Percentiles rank a stretch among this genome's conserved stretches.
phyloP scores from a whole-genome alignment of 2,113 vertebrate species.

The Laticauda colubrina region DNA sequence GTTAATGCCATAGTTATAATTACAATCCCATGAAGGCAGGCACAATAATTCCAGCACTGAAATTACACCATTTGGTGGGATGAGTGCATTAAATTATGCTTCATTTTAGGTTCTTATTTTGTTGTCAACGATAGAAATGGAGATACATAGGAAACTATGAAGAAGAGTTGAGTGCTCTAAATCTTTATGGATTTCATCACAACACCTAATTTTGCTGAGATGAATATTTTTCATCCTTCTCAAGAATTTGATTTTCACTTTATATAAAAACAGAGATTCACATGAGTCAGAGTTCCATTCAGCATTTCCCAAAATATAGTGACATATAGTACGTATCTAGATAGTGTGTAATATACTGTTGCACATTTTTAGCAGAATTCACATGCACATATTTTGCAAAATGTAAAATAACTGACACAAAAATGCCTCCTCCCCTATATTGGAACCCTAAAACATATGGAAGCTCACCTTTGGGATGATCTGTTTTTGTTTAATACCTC shows the following conservation, averaged over 20 bases:
- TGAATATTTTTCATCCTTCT: background rate
- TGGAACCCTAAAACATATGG: no score
- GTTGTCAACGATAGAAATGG: no score
- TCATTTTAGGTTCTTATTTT: background rate
- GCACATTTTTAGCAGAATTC: background rate
- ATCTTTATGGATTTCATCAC: background rate
- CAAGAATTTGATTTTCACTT: background rate
- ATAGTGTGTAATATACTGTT: background rate
- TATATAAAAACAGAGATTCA: background rate
- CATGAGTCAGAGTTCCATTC: no score
- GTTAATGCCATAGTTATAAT: background rate
- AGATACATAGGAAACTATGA: background rate
- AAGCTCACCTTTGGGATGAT: slow-evolving; percentile 91
- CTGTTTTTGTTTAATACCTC: slow-evolving; percentile 86
- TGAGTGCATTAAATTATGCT: background rate
- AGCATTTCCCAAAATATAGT: background rate
- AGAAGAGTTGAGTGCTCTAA: background rate
- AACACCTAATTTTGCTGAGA: background rate
- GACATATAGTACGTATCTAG: background rate
- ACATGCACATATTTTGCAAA: background rate
- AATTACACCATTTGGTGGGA: no score
- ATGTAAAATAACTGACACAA: background rate
- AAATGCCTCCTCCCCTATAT: background rate
- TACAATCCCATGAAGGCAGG: background rate
- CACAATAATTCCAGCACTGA: background rate